Base-by-base conservation (phyloP, 2,797 vertebrate species). In the Chelon labrosus region DNA sequence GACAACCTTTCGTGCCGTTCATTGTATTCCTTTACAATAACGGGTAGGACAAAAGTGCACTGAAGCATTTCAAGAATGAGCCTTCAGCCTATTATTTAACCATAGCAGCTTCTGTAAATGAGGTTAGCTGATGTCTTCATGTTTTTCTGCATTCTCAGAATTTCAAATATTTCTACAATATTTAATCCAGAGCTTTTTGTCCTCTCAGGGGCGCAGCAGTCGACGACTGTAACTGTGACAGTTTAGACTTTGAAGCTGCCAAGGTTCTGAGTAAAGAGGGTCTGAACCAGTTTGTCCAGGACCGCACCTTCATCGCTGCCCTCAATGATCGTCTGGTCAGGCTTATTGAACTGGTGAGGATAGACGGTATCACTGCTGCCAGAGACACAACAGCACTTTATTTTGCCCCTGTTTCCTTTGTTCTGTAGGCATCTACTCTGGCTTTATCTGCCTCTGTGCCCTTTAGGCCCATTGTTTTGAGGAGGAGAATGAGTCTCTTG, bases 301-400 rank as follows among this genome's bases (percentile, higher is more conserved):
- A 95, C 27, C 89, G 91, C 50, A 62, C 55, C n/a, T 2, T 85
- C 78, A 92, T 95, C 4, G 88, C 93, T 3, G 59, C 83, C 52
- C 93, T 95, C 42, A 95, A 95, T 7, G 89, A 95, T 74, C 92
- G 95, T 25, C 90, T 95, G 85, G 91, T 89, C 25, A 73, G 70
- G 31, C 87, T 95, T 10, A 93, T 95, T 69, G 82, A 94, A 39
- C 77, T 93, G 94, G 94, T 95, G 83, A 94, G 93, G 66, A 65
- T 20, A 52, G 49, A 64, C 49, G 2, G 22, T 25, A 1, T 31
- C 2, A 31, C 44, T 49, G 38, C 59, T 68, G n/a, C 37, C 19
- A 22, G 1, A 2, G 10, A 64, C 8, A 42, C 56, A 38, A 55
- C 14, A 62, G 39, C 62, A 27, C 5, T 69, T 56, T 39, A 44